Conservation (phyloP, 2,888 invertebrate species). For the Noctua fimbriata region DNA sequence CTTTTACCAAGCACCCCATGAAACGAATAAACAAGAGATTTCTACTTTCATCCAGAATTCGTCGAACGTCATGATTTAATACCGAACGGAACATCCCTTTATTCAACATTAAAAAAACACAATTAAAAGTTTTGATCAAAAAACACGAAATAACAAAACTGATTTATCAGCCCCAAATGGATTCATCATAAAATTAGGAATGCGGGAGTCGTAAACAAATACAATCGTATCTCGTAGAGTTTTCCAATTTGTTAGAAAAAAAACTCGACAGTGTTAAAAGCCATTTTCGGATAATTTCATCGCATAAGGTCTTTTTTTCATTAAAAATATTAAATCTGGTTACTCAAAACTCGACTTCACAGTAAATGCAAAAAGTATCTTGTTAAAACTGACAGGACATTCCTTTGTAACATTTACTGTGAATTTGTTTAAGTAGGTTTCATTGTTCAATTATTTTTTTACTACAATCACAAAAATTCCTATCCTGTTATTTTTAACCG, state of each 20-base stretch:
- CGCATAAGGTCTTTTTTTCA: constrained; percentile 36
- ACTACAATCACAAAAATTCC: neutral
- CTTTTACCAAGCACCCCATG: constrained; percentile 21
- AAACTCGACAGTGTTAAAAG: constrained; percentile 57
- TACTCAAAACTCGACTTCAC: constrained; percentile 18
- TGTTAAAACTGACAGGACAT: neutral
- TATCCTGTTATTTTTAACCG: too few species aligned
- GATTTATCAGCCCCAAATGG: constrained; percentile 73
- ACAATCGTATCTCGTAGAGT: constrained; percentile 65
- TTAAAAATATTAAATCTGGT: constrained; percentile 51
- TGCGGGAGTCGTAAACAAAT: constrained; percentile 63
- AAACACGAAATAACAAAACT: constrained; percentile 63
- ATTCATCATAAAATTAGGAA: constrained; percentile 69
- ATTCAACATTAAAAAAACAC: constrained; percentile 54
- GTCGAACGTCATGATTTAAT: constrained; percentile 35
- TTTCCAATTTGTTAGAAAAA: constrained; percentile 68
- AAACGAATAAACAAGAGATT: constrained; percentile 24
- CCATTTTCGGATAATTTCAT: constrained; percentile 60
- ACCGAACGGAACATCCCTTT: constrained; percentile 29
- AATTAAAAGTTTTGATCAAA: constrained; percentile 65
- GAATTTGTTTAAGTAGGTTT: neutral
- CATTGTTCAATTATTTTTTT: neutral
- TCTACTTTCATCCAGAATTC: constrained; percentile 11
- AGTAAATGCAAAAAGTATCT: neutral
- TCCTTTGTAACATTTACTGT: neutral